A percentile compares a stretch with the other conserved stretches of the same genome.
These are phyloP conservation scores for Allolobophora icterica DNA, from an alignment of 2,888 invertebrate genomes.

Conservation along the genomic window DNA sequence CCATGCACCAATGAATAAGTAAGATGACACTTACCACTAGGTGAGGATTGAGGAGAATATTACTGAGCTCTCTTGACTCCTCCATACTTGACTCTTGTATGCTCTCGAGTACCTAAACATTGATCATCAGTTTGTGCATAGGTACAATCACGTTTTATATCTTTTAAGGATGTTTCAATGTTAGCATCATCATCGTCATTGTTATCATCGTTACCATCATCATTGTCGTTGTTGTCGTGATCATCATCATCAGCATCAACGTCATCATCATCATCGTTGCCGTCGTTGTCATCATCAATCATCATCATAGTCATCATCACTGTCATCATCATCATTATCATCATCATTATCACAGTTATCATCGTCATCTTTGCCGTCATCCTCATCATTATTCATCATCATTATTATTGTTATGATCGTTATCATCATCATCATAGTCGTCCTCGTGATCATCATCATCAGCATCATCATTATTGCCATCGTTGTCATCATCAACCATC, in stretches of 20 bases:
- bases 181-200: too few species aligned
- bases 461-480: neutral
- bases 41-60: conserved; percentile 68
- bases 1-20: too few species aligned
- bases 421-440: too few species aligned
- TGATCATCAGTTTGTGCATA: neutral
- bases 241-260: neutral
- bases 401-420: too few species aligned
- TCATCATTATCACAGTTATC: neutral
- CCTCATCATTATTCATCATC: neutral
- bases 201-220: too few species aligned
- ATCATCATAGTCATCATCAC: neutral
- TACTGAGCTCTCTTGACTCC: conserved; percentile 68
- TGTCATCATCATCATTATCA: too few species aligned
- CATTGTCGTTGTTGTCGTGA: neutral
- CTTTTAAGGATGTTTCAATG: too few species aligned
- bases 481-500: neutral
- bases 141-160: too few species aligned
- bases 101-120: conserved; percentile 52
- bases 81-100: conserved; percentile 54
- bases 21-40: conserved; percentile 69
- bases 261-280: neutral
- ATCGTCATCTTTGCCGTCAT: neutral
- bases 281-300: neutral
- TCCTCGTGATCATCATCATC: too few species aligned